Conservation (phyloP, 2,888 invertebrate genomes). For the Brenthis hecate region DNA sequence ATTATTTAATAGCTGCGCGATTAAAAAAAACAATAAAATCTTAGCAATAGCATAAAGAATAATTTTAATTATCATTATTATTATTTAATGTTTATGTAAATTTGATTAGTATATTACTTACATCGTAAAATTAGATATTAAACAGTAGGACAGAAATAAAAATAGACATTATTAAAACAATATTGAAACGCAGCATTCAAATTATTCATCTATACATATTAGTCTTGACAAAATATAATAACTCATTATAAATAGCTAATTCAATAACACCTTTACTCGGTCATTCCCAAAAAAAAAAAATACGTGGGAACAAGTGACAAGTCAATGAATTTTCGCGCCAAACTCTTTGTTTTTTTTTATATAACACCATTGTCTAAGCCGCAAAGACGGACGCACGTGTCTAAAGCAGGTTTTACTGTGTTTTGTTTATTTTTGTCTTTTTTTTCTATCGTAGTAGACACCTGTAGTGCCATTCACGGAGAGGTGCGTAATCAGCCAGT, state of each 20-base stretch:
- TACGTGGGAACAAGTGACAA: conserved; percentile 62
- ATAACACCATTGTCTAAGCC: conserved; percentile 69
- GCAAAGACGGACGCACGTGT: conserved; percentile 73
- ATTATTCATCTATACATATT: too few relatives aligned
- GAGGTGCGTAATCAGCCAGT: conserved; percentile 42
- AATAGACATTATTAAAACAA: too few relatives aligned
- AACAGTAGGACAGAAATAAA: too few relatives aligned
- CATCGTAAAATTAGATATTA: too few relatives aligned
- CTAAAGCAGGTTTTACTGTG: conserved; percentile 65
- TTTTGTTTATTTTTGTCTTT: conserved; percentile 56
- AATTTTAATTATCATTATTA: too few relatives aligned
- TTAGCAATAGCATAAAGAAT: too few relatives aligned
- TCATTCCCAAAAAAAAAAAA: conserved; percentile 24
- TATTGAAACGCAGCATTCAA: too few relatives aligned
- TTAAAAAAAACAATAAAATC: too few relatives aligned
- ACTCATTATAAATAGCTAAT: conserved; percentile 7
- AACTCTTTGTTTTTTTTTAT: conserved; percentile 55
- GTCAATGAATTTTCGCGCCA: conserved; percentile 58
- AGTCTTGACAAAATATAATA: not conserved
- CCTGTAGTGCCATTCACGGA: conserved; percentile 71
- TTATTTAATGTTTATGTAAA: too few relatives aligned
- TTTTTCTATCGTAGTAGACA: conserved; percentile 60
- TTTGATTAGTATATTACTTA: too few relatives aligned
- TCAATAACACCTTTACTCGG: conserved; percentile 11
- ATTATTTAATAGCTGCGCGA: too few relatives aligned